Conservation (phyloP, 2,888 invertebrate genomes). For the Lepidocyrtinus sp. region DNA sequence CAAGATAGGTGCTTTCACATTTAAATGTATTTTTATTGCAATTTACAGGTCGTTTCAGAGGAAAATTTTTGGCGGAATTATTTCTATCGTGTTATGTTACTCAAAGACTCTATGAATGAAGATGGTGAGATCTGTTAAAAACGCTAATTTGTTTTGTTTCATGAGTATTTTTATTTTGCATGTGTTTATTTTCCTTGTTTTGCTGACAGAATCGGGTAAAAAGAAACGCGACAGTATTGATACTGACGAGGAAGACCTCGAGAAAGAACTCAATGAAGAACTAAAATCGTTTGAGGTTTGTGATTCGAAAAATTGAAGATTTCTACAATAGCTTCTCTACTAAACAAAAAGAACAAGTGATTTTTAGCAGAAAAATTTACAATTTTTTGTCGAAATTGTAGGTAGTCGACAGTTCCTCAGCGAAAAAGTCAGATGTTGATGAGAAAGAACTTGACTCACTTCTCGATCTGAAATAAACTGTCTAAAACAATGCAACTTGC, state of each 20-base stretch:
- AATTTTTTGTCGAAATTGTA: slow-evolving; percentile 62
- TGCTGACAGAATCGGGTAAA: slow-evolving; percentile 65
- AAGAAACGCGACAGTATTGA: slow-evolving; percentile 66
- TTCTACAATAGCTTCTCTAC: slow-evolving; percentile 40
- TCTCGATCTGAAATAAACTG: slow-evolving; percentile 69
- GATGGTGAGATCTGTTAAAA: slow-evolving; percentile 60
- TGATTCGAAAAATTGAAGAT: slow-evolving; percentile 61
- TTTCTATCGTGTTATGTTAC: slow-evolving; percentile 98
- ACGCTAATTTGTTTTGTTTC: no score
- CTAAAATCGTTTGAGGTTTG: slow-evolving; percentile 96
- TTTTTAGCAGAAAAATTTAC: slow-evolving; percentile 52
- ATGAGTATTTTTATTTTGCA: no score
- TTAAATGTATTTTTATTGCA: background rate
- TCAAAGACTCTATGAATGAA: slow-evolving; percentile 87
- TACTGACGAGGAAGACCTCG: slow-evolving; percentile 74
- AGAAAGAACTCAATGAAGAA: slow-evolving; percentile 95
- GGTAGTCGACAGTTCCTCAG: slow-evolving; percentile 62
- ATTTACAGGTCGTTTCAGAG: slow-evolving; percentile 81
- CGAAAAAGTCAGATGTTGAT: slow-evolving; percentile 65
- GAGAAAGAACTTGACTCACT: slow-evolving; percentile 69
- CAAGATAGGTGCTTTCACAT: background rate
- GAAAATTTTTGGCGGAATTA: slow-evolving; percentile 99
- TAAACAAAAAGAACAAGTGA: slow-evolving; percentile 37
- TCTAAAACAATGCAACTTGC: slow-evolving; percentile 60
- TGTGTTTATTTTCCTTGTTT: no score